Conservation (phyloP, 2,888 invertebrate genomes). For the Apocheima hispidaria region DNA sequence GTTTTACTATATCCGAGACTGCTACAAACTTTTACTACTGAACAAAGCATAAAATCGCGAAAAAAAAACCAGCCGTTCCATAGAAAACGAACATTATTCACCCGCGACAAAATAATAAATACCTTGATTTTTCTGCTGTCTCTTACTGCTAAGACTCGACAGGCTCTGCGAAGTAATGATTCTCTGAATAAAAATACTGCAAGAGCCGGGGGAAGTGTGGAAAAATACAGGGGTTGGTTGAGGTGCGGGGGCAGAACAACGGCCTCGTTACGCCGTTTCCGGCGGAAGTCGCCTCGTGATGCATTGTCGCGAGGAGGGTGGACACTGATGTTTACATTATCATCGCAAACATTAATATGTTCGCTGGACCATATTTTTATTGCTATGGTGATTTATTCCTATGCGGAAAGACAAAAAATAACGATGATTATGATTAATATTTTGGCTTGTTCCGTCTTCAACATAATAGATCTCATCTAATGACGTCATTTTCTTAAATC, state of each 20-base stretch:
- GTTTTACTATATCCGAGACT: too few relatives aligned
- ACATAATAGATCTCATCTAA: too few relatives aligned
- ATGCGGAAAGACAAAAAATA: background rate
- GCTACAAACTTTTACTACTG: too few relatives aligned
- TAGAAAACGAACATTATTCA: too few relatives aligned
- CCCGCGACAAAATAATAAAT: too few relatives aligned
- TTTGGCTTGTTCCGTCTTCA: too few relatives aligned
- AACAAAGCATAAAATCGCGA: too few relatives aligned
- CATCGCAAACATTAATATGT: constrained; percentile 73
- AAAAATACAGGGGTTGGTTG: constrained; percentile 53
- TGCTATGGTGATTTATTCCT: constrained; percentile 27
- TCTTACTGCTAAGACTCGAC: constrained; percentile 26
- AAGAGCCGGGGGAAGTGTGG: constrained; percentile 38
- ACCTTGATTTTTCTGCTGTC: too few relatives aligned
- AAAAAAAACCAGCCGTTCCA: too few relatives aligned
- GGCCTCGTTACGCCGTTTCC: constrained; percentile 83
- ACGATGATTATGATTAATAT: background rate
- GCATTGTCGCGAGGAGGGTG: constrained; percentile 80
- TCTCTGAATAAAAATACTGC: constrained; percentile 25
- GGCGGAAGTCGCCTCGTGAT: constrained; percentile 82
- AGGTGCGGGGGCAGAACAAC: constrained; percentile 71
- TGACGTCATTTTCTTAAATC: too few relatives aligned
- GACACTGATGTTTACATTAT: constrained; percentile 77
- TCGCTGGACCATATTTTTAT: constrained; percentile 49
- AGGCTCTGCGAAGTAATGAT: background rate